A percentile compares a stretch with the other conserved stretches of the same genome.
phyloP scores from a whole-genome alignment of 2,113 vertebrate species.

The Taurulus bubalis region DNA sequence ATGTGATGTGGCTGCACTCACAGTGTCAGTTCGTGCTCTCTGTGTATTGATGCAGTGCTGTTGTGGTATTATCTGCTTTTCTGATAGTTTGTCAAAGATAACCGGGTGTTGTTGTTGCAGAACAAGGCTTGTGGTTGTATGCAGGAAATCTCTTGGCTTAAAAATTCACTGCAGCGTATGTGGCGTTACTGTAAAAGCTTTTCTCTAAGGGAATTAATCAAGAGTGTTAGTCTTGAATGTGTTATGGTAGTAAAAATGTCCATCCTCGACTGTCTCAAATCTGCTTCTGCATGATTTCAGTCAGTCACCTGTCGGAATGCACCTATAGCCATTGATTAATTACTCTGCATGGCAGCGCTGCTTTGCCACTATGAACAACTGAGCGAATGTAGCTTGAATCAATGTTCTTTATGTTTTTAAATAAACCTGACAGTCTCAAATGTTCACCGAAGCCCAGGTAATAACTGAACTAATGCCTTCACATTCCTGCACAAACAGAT shows the following conservation, averaged over 20 bases:
- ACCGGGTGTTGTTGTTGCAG: slow-evolving; percentile 24
- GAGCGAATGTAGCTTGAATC: not conserved
- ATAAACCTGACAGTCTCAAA: not conserved
- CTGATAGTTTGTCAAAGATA: slow-evolving; percentile 58
- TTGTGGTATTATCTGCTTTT: slow-evolving; percentile 33
- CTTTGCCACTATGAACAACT: slow-evolving; percentile 9
- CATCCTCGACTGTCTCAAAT: not conserved
- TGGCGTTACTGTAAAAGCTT: slow-evolving; percentile 46
- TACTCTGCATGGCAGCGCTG: slow-evolving; percentile 30
- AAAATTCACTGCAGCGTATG: slow-evolving; percentile 49
- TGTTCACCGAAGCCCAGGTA: not conserved
- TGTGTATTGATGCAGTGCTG: slow-evolving; percentile 51
- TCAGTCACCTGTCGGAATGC: slow-evolving; percentile 73
- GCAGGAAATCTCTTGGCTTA: slow-evolving; percentile 36
- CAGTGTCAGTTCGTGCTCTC: slow-evolving; percentile 51
- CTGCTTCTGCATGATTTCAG: slow-evolving; percentile 33
- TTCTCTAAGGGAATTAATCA: slow-evolving; percentile 11
- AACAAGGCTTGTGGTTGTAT: slow-evolving; percentile 15
- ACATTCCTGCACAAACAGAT: slow-evolving; percentile 32
- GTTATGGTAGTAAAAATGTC: slow-evolving; percentile 4
- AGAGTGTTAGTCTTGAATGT: not conserved
- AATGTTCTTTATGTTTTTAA: slow-evolving; percentile 8
- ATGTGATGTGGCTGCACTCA: slow-evolving; percentile 49
- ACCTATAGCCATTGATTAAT: slow-evolving; percentile 41
- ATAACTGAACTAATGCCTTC: slow-evolving; percentile 8